Base-by-base conservation (phyloP, 1,140 invertebrate species). In the Drosophila equinoxialis region DNA sequence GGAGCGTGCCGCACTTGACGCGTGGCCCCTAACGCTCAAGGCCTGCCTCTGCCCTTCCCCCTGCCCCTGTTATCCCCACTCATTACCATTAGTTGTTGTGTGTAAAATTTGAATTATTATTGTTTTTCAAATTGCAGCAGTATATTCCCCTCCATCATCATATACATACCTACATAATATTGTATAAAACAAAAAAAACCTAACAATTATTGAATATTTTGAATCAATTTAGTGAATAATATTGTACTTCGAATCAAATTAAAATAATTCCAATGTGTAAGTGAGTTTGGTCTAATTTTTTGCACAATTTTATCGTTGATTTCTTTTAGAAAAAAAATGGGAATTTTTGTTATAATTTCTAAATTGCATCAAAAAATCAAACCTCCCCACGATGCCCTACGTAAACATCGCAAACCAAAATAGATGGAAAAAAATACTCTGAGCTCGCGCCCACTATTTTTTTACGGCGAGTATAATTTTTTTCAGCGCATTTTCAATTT, bases 161-260 rank as follows among this genome's bases (percentile, higher is more conserved):
- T 81, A 54, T 48, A 66, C 65, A 54, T 55, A 66, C 65, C 63
- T 45, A 66, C 51, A 69, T 20, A 68, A 74, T 65, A 82, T 75
- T 60, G 63, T 64, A 77, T 42, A 62, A 64, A 65, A 30, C 30
- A 30, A 30, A 30, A 30, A 30, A 30, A 30, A 30, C 30, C 59
- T 51, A 77, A 77, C 77, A 68, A 87, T 79, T 82, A 82, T 74
- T 71, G 79, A 86, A 86, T 77, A 87, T 86, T 86, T 83, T 86
- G 67, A 75, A 82, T 82, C 63, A 81, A 81, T 79, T 87, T 87
- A 87, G 75, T 87, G 62, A 82, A 66, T 71, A 76, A 82, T 79
- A 86, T 86, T 86, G 82, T 85, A 85, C 79, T 86, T 86, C 68
- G 82, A 86, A 86, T 86, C 82, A 82, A 82, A 77, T 70, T 81